Evolutionary conservation across 2,888 invertebrate species (phyloP).

Genomic region (Siphonodentalium dalli): DNA sequence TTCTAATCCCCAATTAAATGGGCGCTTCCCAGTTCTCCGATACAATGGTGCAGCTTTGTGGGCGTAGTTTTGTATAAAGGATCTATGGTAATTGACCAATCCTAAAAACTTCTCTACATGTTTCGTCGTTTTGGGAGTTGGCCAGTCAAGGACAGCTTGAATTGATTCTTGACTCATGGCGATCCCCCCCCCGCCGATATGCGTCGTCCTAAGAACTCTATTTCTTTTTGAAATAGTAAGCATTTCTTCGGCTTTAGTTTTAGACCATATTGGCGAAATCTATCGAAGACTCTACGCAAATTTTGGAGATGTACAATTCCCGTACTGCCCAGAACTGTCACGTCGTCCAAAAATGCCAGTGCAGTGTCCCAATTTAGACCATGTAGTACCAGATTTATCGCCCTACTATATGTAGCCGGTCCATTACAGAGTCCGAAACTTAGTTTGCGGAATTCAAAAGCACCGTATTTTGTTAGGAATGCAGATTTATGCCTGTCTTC

Average conservation of each 20-base stretch:
- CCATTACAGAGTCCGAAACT: slow-evolving; percentile 29
- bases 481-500: slow-evolving; percentile 30
- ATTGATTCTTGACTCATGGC: not conserved
- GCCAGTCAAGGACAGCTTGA: slow-evolving; percentile 2
- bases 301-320: slow-evolving; percentile 3
- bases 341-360: slow-evolving; percentile 19
- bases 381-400: slow-evolving; percentile 18
- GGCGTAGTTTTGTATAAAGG: slow-evolving; percentile 5
- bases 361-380: slow-evolving; percentile 6
- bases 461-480: slow-evolving; percentile 28
- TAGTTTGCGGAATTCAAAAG: slow-evolving; percentile 27
- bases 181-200: slow-evolving; percentile 7
- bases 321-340: slow-evolving; percentile 8
- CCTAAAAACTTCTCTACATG: slow-evolving; percentile 20
- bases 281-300: slow-evolving; percentile 2
- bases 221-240: slow-evolving; percentile 12
- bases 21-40: not conserved
- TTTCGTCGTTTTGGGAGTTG: not conserved
- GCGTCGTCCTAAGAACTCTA: slow-evolving; percentile 22
- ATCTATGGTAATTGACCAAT: slow-evolving; percentile 16
- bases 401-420: slow-evolving; percentile 24
- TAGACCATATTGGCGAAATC: slow-evolving; percentile 9
- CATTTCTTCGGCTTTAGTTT: slow-evolving; percentile 22
- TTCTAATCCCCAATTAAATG: not conserved
- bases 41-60: slow-evolving; percentile 2